Evolutionary conservation across 1,140 invertebrate genomes (phyloP).

Genomic region (Pseudomyrmex pallidus): DNA sequence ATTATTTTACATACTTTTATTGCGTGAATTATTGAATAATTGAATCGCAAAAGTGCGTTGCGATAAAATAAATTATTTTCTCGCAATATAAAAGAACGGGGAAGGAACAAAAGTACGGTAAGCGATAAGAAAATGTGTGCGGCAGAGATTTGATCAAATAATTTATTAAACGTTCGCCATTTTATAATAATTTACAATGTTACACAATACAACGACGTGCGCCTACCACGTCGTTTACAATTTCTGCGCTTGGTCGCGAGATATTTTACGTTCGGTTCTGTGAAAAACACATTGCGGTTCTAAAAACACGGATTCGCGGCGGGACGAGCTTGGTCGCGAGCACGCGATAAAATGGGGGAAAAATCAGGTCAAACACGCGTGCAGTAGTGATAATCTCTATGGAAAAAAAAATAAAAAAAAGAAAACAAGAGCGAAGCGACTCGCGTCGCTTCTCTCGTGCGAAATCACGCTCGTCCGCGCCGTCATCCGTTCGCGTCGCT

Average conservation of each 20-base stretch:
- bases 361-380: background rate
- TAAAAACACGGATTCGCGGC: slow-evolving; percentile 56
- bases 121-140: background rate
- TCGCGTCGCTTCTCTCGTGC: background rate
- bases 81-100: no score
- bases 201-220: slow-evolving; percentile 74
- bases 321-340: slow-evolving; percentile 31
- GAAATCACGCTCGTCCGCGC: slow-evolving; percentile 35
- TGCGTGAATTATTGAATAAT: background rate
- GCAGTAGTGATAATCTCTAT: background rate
- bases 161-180: slow-evolving; percentile 78
- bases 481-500: slow-evolving; percentile 32
- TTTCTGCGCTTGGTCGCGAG: slow-evolving; percentile 64
- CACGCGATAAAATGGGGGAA: background rate
- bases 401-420: background rate
- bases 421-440: background rate
- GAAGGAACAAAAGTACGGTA: background rate
- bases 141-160: slow-evolving; percentile 73
- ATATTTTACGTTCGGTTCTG: slow-evolving; percentile 67
- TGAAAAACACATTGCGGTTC: slow-evolving; percentile 76
- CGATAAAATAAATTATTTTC: no score
- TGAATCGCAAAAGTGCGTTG: background rate
- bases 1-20: no score
- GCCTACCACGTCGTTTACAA: slow-evolving; percentile 48
- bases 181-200: slow-evolving; percentile 77